phyloP scores from a whole-genome alignment of 1,140 invertebrate species.

The Plutomurus gul region DNA sequence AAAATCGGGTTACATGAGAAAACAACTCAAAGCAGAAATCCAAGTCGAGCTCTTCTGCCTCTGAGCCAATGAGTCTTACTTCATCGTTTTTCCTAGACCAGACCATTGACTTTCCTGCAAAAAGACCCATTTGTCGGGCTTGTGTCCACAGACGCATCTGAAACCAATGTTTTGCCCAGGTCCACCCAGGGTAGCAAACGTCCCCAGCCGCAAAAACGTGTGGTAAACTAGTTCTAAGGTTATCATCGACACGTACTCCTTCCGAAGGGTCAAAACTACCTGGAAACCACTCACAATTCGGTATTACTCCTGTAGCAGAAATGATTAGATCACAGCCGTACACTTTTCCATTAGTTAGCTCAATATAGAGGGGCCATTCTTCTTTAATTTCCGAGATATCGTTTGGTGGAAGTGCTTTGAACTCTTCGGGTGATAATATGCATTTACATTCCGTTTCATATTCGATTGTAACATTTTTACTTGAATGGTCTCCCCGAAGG shows the following conservation, averaged over 20 bases:
- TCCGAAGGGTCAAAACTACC: conserved; percentile 66
- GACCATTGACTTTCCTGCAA: conserved; percentile 89
- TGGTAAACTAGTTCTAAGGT: conserved; percentile 77
- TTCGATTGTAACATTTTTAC: conserved; percentile 61
- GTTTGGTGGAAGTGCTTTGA: neutral
- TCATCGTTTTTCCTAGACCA: conserved; percentile 66
- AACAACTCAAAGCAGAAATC: conserved; percentile 98
- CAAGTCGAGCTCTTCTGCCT: conserved; percentile 54
- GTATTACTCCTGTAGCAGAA: conserved; percentile 91
- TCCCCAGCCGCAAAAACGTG: conserved; percentile 95
- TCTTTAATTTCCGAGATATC: conserved; percentile 53
- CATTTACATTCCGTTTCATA: conserved; percentile 63
- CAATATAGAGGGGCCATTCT: conserved; percentile 72
- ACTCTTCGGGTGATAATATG: conserved; percentile 19
- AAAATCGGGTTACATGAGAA: conserved; percentile 92
- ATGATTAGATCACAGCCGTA: conserved; percentile 89
- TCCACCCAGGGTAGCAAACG: conserved; percentile 82
- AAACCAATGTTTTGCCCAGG: conserved; percentile 77
- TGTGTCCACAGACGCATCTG: conserved; percentile 97
- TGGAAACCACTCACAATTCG: conserved; percentile 65
- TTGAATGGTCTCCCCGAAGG: conserved; percentile 62
- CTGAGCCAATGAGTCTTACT: neutral
- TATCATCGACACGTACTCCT: conserved; percentile 80
- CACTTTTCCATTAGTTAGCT: conserved; percentile 74
- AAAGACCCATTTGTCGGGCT: conserved; percentile 94